Conservation (phyloP, 2,113 vertebrate species). For the Caranx melampygus region DNA sequence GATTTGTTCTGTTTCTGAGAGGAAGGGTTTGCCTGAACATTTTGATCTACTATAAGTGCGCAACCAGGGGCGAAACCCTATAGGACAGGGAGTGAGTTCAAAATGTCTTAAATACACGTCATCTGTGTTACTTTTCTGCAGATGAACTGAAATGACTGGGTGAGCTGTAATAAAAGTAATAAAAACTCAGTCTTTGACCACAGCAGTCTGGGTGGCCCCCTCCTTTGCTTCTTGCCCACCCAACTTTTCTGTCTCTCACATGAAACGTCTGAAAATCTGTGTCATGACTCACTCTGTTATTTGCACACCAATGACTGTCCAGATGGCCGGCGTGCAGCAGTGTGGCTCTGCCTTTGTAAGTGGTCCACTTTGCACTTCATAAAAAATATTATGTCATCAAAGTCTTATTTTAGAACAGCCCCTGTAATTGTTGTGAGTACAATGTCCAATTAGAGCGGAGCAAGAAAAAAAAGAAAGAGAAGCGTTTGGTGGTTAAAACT, state of each 20-base stretch:
- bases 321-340: too few species aligned
- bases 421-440: neutral
- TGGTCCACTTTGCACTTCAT: neutral
- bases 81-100: too few species aligned
- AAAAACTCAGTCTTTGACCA: too few species aligned
- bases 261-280: neutral
- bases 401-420: slow-evolving; percentile 13
- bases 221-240: too few species aligned
- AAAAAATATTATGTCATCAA: neutral
- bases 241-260: neutral
- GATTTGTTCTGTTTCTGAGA: slow-evolving; percentile 7
- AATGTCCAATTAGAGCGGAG: neutral
- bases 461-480: neutral
- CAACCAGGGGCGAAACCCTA: neutral
- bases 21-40: neutral
- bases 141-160: too few species aligned
- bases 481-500: slow-evolving; percentile 15
- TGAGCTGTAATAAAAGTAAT: too few species aligned
- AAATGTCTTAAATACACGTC: neutral
- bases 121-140: too few species aligned
- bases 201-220: too few species aligned
- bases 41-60: neutral
- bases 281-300: slow-evolving; percentile 5
- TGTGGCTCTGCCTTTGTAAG: too few species aligned
- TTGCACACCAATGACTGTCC: too few species aligned